Conservation (phyloP, 1,140 invertebrate genomes). For the Pantala flavescens region DNA sequence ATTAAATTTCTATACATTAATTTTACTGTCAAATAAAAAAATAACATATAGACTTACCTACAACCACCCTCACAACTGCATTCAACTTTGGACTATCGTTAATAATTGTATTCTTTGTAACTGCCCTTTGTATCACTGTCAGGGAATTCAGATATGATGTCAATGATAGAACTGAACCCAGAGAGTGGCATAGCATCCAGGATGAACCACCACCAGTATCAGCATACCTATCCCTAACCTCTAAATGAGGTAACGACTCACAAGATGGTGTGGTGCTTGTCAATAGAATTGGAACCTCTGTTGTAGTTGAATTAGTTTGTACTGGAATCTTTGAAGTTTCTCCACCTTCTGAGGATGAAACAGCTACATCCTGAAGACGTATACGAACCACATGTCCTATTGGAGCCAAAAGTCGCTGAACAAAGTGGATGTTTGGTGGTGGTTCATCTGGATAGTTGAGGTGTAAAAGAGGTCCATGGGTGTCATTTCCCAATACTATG, state of each 20-base stretch:
- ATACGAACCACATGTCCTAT: slow-evolving; percentile 45
- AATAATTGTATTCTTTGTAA: slow-evolving; percentile 31
- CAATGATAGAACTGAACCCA: slow-evolving; percentile 36
- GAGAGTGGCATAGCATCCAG: slow-evolving; percentile 45
- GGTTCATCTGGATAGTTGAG: slow-evolving; percentile 44
- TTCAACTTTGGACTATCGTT: slow-evolving; percentile 40
- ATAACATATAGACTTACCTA: slow-evolving; percentile 19
- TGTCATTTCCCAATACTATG: slow-evolving; percentile 30
- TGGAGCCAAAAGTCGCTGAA: slow-evolving; percentile 43
- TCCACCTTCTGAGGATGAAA: slow-evolving; percentile 24
- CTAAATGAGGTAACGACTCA: slow-evolving; percentile 34
- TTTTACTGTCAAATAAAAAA: no score
- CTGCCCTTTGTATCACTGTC: slow-evolving; percentile 37
- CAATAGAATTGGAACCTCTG: no score
- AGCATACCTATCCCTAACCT: slow-evolving; percentile 53
- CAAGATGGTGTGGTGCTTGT: no score
- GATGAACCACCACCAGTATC: slow-evolving; percentile 48
- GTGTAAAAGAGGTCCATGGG: slow-evolving; percentile 35
- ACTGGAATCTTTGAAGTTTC: slow-evolving; percentile 20
- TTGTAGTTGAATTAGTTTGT: no score
- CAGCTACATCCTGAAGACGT: slow-evolving; percentile 35
- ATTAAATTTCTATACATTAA: no score
- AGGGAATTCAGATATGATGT: slow-evolving; percentile 51
- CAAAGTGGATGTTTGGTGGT: slow-evolving; percentile 39
- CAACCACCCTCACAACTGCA: slow-evolving; percentile 35